A percentile compares a stretch with the other conserved stretches of the same genome.
Evolutionary conservation across 2,888 invertebrate species (phyloP).

Genomic region (Heliconius ismenius): DNA sequence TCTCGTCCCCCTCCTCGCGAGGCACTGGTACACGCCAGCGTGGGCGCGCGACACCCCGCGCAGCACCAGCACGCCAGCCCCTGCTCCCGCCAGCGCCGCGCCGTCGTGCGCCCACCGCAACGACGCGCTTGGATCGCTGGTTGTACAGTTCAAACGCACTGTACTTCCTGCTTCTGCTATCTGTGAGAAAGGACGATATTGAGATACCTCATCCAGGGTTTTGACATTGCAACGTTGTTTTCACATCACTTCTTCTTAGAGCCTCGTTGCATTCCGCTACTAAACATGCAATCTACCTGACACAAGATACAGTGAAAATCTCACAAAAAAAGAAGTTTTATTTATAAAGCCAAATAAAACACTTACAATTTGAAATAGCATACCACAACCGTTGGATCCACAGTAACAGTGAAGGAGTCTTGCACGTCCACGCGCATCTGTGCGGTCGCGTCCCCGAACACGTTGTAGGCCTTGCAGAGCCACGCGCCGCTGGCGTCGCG

Average conservation of each 20-base stretch:
- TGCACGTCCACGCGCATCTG: conserved; percentile 83
- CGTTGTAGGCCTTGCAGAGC: conserved; percentile 86
- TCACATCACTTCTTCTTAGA: no score
- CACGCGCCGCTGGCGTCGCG: conserved; percentile 85
- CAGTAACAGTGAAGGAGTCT: conserved; percentile 82
- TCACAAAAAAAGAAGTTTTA: no score
- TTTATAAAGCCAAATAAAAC: no score
- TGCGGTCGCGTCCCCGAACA: conserved; percentile 84
- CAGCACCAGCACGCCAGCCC: conserved; percentile 63
- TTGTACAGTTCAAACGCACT: conserved; percentile 86
- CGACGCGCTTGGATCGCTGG: conserved; percentile 67
- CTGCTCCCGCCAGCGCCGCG: conserved; percentile 69
- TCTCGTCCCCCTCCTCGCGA: conserved; percentile 86
- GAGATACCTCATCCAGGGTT: background rate
- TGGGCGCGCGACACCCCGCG: conserved; percentile 85
- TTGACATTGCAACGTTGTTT: no score
- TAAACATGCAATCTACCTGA: no score
- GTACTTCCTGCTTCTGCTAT: conserved; percentile 85
- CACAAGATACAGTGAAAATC: no score
- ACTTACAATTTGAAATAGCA: conserved; percentile 24
- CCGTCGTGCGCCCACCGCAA: conserved; percentile 88
- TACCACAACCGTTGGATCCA: conserved; percentile 83
- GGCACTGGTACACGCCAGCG: conserved; percentile 93
- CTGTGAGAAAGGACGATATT: conserved; percentile 54
- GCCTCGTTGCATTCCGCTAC: no score